Percentiles rank a stretch among this genome's conserved stretches.
phyloP scores from a whole-genome alignment of 2,888 invertebrate species.

The Eledona agricola region DNA sequence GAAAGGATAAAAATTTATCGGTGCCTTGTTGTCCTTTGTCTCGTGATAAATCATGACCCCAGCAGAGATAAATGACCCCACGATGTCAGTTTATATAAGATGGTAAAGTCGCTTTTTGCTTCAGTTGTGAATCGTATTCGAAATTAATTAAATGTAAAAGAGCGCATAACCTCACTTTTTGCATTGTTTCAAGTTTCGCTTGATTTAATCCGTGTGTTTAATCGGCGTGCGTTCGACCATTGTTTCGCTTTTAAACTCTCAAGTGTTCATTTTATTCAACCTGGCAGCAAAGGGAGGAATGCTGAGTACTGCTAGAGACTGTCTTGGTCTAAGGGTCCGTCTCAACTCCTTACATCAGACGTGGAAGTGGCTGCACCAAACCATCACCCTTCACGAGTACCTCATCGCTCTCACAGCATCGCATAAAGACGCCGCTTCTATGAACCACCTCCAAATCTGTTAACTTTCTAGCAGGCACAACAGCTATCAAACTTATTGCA shows the following conservation, averaged over 20 bases:
- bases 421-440: constrained; percentile 69
- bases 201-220: too few species aligned
- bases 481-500: constrained; percentile 31
- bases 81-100: constrained; percentile 50
- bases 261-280: constrained; percentile 64
- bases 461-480: constrained; percentile 44
- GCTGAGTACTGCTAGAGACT: constrained; percentile 77
- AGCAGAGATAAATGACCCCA: constrained; percentile 53
- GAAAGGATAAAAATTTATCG: constrained; percentile 41
- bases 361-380: constrained; percentile 95
- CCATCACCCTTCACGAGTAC: constrained; percentile 87
- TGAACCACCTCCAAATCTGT: constrained; percentile 11
- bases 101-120: constrained; percentile 43
- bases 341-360: constrained; percentile 89
- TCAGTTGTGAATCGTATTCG: constrained; percentile 15
- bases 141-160: constrained; percentile 17
- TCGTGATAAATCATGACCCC: constrained; percentile 53
- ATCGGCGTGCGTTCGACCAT: constrained; percentile 3
- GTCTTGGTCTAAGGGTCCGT: constrained; percentile 89
- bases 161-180: constrained; percentile 15
- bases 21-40: constrained; percentile 51
- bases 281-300: constrained; percentile 61
- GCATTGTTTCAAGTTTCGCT: constrained; percentile 14
- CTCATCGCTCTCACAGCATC: constrained; percentile 82
- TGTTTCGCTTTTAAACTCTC: constrained; percentile 58